Percentiles rank a stretch among this genome's conserved stretches.
Conservation (phyloP, 64 coral and sea anemone species). For the Montipora foliosa region DNA sequence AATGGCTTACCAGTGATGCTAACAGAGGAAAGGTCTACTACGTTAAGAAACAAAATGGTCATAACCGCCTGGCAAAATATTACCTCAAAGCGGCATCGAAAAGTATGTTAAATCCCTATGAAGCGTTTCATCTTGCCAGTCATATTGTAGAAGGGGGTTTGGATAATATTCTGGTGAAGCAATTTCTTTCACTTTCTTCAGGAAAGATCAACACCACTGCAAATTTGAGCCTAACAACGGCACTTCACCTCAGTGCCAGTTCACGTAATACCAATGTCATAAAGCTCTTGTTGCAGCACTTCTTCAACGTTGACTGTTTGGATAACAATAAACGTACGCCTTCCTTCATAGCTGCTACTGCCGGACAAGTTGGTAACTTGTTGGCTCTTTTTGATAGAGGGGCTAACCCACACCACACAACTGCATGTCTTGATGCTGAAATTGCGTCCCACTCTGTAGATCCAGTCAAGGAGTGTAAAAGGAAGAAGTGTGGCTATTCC, state of each 20-base stretch:
- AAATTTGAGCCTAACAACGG: conserved; percentile 40
- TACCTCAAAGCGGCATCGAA: conserved; percentile 8
- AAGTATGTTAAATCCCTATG: background rate
- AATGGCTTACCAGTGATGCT: conserved; percentile 79
- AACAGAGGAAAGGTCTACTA: conserved; percentile 70
- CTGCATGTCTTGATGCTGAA: conserved; percentile 19
- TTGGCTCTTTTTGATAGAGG: conserved; percentile 48
- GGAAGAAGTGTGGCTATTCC: conserved; percentile 62
- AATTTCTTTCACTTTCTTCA: conserved; percentile 52
- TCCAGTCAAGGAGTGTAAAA: conserved; percentile 61
- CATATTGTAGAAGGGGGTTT: conserved; percentile 62
- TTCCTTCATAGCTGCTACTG: conserved; percentile 69
- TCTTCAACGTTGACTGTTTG: conserved; percentile 59
- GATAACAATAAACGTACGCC: conserved; percentile 68
- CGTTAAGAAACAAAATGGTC: conserved; percentile 64
- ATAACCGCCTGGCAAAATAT: conserved; percentile 75
- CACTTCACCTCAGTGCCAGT: conserved; percentile 70
- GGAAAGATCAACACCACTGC: conserved; percentile 37
- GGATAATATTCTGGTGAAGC: background rate
- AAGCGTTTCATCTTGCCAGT: conserved; percentile 63
- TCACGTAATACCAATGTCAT: background rate
- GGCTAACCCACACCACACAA: conserved; percentile 43
- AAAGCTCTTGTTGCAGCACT: conserved; percentile 55
- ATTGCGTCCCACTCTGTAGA: conserved; percentile 14
- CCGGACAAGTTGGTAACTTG: conserved; percentile 25